Evolutionary conservation across 1,140 invertebrate genomes (phyloP), one percentile per base, ranked within the genome.

Genomic region (Macrosteles quadrilineatus): DNA sequence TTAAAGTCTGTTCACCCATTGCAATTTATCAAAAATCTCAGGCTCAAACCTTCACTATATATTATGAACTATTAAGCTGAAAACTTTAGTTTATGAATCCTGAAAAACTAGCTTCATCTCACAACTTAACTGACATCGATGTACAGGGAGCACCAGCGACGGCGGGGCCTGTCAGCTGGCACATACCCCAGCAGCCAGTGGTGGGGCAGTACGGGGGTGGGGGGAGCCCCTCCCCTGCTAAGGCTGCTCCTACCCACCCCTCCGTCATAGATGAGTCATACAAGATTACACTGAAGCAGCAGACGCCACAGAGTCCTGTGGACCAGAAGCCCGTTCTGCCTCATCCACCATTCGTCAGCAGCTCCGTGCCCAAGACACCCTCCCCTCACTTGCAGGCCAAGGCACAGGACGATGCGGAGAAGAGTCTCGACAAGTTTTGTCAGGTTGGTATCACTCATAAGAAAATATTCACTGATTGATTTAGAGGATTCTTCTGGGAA

Each of bases 311-410:
- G n/a, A 17, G 53, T 14, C 32, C 32, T 14, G 25, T 36, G 59
- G 68, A 62, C 25, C 36, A 62, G 40, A 53, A 67, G 43, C 65
- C 65, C 12, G 47, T 32, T 1, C 14, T 40, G 11, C 17, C 62
- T 2, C 62, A 64, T 27, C 62, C 62, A 14, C 30, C 30, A 17
- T 64, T 40, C 62, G 62, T 64, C 12, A 36, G 89, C 62, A 92
- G 91, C 40, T 92, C 91, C 57, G 90, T 91, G 80, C 90, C 90
- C 67, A 92, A 92, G 82, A 92, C 91, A 50, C 91, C 91, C 68
- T 91, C 90, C 81, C 90, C 91, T 30, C 68, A 47, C 87, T 83
- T 55, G 78, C 84, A 80, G 72, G 79, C 78, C 66, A 74, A 74
- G 50, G 43, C 59, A 72, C 65, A 72, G 0, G 82, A 84, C 19